Percentiles rank a stretch among this genome's conserved stretches.
These are phyloP conservation scores for Mugil cephalus DNA, from an alignment of 2,113 vertebrate species.

Conservation along the genomic window DNA sequence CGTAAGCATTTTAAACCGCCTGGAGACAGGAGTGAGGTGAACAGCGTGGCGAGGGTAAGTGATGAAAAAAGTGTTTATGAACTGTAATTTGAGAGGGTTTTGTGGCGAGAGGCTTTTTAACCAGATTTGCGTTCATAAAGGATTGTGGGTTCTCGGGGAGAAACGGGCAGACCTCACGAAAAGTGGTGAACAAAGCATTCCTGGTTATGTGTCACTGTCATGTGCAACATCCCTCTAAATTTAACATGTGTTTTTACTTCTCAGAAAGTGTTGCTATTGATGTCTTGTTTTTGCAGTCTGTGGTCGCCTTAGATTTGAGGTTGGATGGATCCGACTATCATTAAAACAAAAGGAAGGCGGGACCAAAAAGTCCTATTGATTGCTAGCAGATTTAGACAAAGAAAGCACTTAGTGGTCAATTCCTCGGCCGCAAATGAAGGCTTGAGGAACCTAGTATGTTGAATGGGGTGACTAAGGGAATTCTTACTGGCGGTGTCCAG, in stretches of 20 bases:
- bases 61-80: conserved; percentile 50
- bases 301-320: conserved; percentile 6
- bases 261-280: conserved; percentile 42
- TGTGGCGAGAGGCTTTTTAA: conserved; percentile 43
- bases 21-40: conserved; percentile 33
- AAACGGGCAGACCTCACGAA: conserved; percentile 51
- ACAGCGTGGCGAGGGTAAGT: conserved; percentile 25
- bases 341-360: conserved; percentile 52
- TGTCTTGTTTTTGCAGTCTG: conserved; percentile 45
- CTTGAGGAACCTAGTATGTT: background rate
- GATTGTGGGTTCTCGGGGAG: conserved; percentile 55
- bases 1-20: conserved; percentile 18
- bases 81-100: conserved; percentile 59
- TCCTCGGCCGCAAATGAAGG: conserved; percentile 37
- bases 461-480: conserved; percentile 34
- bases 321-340: conserved; percentile 15
- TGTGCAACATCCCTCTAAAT: conserved; percentile 14
- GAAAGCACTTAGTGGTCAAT: conserved; percentile 55
- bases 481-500: background rate
- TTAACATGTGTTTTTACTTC: conserved; percentile 51
- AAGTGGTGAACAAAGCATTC: conserved; percentile 24
- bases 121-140: conserved; percentile 32
- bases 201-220: conserved; percentile 27
- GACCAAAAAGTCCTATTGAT: conserved; percentile 55
- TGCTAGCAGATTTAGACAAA: conserved; percentile 64